A percentile compares a stretch with the other conserved stretches of the same genome.
Evolutionary conservation across 2,888 invertebrate species (phyloP).

Genomic region (Chaitophorus viminalis): DNA sequence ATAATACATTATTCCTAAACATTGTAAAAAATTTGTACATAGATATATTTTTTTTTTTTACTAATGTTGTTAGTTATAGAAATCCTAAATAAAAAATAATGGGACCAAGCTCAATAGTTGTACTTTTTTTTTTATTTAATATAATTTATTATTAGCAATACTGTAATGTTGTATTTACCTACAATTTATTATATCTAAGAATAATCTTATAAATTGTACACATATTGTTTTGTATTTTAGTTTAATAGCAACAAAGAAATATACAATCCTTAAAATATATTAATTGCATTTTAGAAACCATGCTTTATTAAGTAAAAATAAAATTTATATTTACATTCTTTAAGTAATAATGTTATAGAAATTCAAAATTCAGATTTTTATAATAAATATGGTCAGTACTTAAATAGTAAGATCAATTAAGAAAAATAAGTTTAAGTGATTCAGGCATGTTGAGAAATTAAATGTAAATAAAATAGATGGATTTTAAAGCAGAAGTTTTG

Average conservation of each 20-base stretch:
- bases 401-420: too few relatives aligned
- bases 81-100: constrained; percentile 29
- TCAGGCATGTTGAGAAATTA: too few relatives aligned
- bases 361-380: too few relatives aligned
- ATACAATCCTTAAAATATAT: background rate
- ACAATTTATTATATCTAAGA: background rate
- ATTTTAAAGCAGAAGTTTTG: too few relatives aligned
- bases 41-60: constrained; percentile 7
- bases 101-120: constrained; percentile 33
- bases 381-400: too few relatives aligned
- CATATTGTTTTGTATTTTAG: constrained; percentile 28
- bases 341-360: too few relatives aligned
- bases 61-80: constrained; percentile 33
- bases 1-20: constrained; percentile 8
- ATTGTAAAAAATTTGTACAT: constrained; percentile 30
- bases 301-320: too few relatives aligned
- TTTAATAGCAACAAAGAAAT: background rate
- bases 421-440: too few relatives aligned
- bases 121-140: constrained; percentile 21
- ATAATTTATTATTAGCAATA: background rate
- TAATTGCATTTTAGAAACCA: too few relatives aligned
- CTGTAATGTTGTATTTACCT: background rate
- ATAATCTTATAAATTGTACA: constrained; percentile 34
- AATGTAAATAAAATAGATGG: too few relatives aligned
- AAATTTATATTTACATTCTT: too few relatives aligned